Evolutionary conservation across 1,140 invertebrate species (phyloP).

Genomic region (Nebria ingens): DNA sequence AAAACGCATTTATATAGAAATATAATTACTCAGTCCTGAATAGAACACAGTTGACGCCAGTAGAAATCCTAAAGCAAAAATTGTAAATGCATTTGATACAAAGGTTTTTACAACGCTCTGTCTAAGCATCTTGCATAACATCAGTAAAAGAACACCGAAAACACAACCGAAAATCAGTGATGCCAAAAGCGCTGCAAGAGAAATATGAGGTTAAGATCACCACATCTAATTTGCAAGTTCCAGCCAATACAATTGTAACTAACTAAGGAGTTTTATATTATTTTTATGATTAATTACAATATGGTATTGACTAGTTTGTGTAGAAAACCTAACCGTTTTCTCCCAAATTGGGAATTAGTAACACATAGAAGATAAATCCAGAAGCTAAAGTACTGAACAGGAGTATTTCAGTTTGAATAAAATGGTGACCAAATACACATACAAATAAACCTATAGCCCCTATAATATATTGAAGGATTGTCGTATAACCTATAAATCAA

Average conservation of each 20-base stretch:
- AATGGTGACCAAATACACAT: conserved; percentile 49
- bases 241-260: too few species aligned
- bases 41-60: conserved; percentile 44
- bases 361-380: conserved; percentile 36
- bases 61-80: conserved; percentile 43
- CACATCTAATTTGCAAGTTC: too few species aligned
- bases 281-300: conserved; percentile 14
- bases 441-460: conserved; percentile 46
- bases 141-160: conserved; percentile 42
- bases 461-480: too few species aligned
- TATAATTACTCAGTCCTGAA: conserved; percentile 41
- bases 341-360: too few species aligned
- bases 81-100: conserved; percentile 42
- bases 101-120: too few species aligned
- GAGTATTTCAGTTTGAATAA: conserved; percentile 50
- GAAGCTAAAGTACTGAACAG: conserved; percentile 38
- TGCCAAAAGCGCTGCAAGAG: conserved; percentile 27
- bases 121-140: too few species aligned
- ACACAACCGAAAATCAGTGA: conserved; percentile 35
- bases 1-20: conserved; percentile 23
- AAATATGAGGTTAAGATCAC: too few species aligned
- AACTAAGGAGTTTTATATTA: conserved; percentile 7
- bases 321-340: too few species aligned
- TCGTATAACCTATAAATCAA: too few species aligned
- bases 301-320: too few species aligned